phyloP scores from a whole-genome alignment of 2,888 invertebrate genomes.

The Dicycla oo region DNA sequence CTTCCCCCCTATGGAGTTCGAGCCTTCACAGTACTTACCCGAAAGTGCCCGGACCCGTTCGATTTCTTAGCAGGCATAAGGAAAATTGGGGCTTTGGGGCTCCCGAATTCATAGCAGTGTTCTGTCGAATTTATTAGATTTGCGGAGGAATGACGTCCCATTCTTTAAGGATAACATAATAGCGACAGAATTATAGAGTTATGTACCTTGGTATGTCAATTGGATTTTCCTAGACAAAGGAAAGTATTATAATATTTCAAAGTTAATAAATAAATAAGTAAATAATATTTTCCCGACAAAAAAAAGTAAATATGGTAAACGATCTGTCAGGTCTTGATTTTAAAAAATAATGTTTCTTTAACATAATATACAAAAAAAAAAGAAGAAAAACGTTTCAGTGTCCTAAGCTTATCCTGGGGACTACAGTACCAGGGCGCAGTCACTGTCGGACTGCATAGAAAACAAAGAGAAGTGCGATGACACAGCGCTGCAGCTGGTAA shows the following conservation, averaged over 20 bases:
- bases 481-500: too few relatives aligned
- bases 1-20: too few relatives aligned
- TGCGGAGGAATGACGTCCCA: conserved; percentile 26
- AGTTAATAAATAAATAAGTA: too few relatives aligned
- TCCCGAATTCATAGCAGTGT: conserved; percentile 27
- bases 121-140: conserved; percentile 36
- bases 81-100: conserved; percentile 22
- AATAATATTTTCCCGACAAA: too few relatives aligned
- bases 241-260: neutral
- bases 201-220: neutral
- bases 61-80: conserved; percentile 8
- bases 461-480: too few relatives aligned
- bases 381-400: neutral
- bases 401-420: too few relatives aligned
- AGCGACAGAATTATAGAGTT: neutral
- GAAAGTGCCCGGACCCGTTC: neutral
- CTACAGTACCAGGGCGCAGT: too few relatives aligned
- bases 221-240: neutral
- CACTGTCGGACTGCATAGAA: too few relatives aligned
- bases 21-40: too few relatives aligned
- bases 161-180: conserved; percentile 18
- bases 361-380: neutral
- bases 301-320: neutral
- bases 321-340: neutral
- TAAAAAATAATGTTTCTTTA: neutral